phyloP scores from a whole-genome alignment of 2,797 vertebrate species.

The Oreochromis grahami region DNA sequence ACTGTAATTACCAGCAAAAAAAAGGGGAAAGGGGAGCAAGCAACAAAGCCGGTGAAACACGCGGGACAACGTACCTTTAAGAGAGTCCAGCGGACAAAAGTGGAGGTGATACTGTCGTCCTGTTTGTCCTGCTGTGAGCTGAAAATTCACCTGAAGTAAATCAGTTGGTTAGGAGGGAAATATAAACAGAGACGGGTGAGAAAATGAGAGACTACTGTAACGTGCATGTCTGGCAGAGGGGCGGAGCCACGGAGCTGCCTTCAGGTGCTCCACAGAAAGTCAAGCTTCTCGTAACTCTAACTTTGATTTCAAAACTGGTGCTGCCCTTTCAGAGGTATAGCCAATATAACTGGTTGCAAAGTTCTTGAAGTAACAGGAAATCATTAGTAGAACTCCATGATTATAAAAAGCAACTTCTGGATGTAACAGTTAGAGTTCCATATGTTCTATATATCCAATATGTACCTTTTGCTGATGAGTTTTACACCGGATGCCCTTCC shows the following conservation, averaged over 20 bases:
- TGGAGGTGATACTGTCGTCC: neutral
- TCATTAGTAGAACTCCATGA: neutral
- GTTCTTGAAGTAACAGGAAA: fast-evolving
- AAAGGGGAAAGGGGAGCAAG: neutral
- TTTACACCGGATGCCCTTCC: fast-evolving
- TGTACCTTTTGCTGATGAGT: neutral
- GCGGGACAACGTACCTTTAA: constrained; percentile 27
- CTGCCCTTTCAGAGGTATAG: neutral
- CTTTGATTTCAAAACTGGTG: neutral
- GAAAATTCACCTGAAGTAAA: neutral
- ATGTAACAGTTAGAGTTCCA: neutral
- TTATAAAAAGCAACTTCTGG: neutral
- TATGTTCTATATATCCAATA: neutral
- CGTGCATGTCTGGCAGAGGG: constrained; percentile 16
- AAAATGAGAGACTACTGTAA: neutral
- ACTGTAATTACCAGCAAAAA: constrained; percentile 49
- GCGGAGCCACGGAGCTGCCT: constrained; percentile 21
- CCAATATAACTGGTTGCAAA: neutral
- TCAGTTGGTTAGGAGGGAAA: neutral
- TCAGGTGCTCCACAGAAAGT: neutral
- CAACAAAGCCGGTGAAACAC: constrained; percentile 1
- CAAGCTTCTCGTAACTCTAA: neutral
- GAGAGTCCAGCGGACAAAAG: neutral
- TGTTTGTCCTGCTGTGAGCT: neutral
- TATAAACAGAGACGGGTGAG: constrained; percentile 8